Base-by-base conservation (phyloP, 2,113 vertebrate species). In the Boulengerochromis microlepis region DNA sequence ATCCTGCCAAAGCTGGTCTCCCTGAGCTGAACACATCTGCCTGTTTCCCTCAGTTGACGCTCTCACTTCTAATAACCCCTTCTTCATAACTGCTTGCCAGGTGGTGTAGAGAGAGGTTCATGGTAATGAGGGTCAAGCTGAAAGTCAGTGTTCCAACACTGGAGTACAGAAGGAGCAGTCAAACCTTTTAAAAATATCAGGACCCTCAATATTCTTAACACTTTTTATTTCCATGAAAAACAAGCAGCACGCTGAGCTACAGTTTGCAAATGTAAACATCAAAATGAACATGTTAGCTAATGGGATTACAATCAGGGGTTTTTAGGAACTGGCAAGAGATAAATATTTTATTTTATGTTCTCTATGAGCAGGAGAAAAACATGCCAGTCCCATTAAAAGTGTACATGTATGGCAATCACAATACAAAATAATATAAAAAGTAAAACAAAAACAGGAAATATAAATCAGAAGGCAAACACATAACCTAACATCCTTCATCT, bases 111-210 rank as follows among this genome's bases (percentile, higher is more conserved):
- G 93, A 94, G 94, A 94, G 89, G 93, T 92, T 89, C 87, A 89
- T 82, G 89, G 81, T 94, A 94, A 95, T 95, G 89, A 95, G 89
- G 93, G 95, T 96, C 91, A 94, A 85, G 87, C 87, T 96, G 91
- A 95, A 96, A 94, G 95, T 96, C 94, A 94, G 89, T 84, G 92
- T 56, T 83, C 85, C 66, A 87, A 90, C 69, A 85, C 61, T 85
- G 11, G 82, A 69, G 84, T 86, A 84, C 69, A 84, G 64, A 83
- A 89, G 29, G 64, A 85, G 71, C 80, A 90, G 89, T 82, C 26
- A n/a, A 91, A 83, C 81, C 50, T 12, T 7, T 53, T 45, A 57
- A 24, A 81, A n/a, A 86, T 50, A 33, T 74, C 12, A 3, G 71
- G 26, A 40, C 52, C 24, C 22, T 50, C 22, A 57, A 42, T 26